phyloP scores from a whole-genome alignment of 1,140 invertebrate species.

The Daktulosphaira vitifoliae region DNA sequence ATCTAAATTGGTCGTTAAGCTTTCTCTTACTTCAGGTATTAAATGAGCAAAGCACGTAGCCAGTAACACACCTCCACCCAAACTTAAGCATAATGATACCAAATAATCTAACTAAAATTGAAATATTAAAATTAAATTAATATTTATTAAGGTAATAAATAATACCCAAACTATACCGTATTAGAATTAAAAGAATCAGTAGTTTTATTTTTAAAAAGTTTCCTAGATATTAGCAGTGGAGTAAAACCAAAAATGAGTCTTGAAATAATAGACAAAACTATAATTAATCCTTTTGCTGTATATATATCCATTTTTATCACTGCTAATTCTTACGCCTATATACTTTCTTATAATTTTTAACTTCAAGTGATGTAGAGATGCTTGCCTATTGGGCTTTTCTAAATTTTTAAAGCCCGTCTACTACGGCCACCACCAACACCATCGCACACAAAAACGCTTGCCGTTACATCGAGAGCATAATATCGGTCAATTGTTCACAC shows the following conservation, averaged over 20 bases:
- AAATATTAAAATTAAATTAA: background rate
- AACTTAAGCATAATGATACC: conserved; percentile 51
- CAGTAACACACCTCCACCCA: conserved; percentile 75
- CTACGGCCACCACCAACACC: too few species aligned
- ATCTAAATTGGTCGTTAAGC: conserved; percentile 35
- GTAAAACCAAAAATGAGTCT: conserved; percentile 25
- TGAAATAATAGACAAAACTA: conserved; percentile 4
- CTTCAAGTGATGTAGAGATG: too few species aligned
- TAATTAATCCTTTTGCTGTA: background rate
- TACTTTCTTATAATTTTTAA: too few species aligned
- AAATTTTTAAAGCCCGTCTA: too few species aligned
- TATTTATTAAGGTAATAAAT: too few species aligned
- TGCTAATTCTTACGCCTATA: too few species aligned
- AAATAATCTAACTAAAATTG: conserved; percentile 34
- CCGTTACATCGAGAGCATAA: too few species aligned
- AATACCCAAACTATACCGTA: background rate
- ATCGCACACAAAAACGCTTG: too few species aligned
- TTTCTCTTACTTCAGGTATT: conserved; percentile 61
- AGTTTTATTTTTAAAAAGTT: conserved; percentile 4
- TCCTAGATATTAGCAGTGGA: conserved; percentile 19
- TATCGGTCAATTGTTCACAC: too few species aligned
- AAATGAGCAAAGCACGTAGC: conserved; percentile 74
- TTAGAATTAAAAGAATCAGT: conserved; percentile 10
- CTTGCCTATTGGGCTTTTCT: too few species aligned
- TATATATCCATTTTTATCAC: conserved; percentile 12